Evolutionary conservation across 2,113 vertebrate species (phyloP), one percentile per base, ranked within the genome.

Genomic region (Sinocyclocheilus maitianheensis): DNA sequence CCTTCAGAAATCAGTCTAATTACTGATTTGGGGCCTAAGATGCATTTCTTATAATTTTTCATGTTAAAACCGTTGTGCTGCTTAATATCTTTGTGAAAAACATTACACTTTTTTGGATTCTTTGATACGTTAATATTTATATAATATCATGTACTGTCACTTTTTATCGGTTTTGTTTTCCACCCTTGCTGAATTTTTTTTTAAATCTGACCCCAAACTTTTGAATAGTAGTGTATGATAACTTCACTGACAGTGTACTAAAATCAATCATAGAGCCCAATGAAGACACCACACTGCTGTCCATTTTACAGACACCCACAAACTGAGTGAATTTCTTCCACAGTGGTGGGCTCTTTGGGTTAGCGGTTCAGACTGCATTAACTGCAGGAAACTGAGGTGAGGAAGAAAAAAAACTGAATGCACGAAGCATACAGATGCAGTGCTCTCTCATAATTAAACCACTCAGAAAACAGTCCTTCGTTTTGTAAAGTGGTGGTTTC

Each of bases 401-500:
- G n/a, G n/a, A 30, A 26, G 60, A 46, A 65, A 26, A 43, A 34
- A 81, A 46, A 65, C 12, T 48, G 79, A 65, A 18, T 43, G 22
- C 55, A 37, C 9, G 7, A 63, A 1, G 6, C 11, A 65, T 5
- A 58, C 9, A 18, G 43, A 16, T 51, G 74, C 74, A 26, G n/a
- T 48, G 40, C 40, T 63, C 9, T 72, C 14, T 60, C 40, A 20
- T 51, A 53, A 40, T 43, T 86, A 53, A 30, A 51, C 79, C 16
- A 30, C 40, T 51, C n/a, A 30, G 69, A 58, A 83, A 71, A 55
- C 65, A 10, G 65, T 55, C 30, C 69, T 37, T 74, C 30, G 60
- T 40, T 74, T 43, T 10, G 53, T n/a, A 37, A 83, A 69, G 81
- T 55, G 16, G 46, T 83, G 16, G 46, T 83, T 83, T 83, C 65